Evolutionary conservation across 2,888 invertebrate genomes (phyloP).

Genomic region (Chloromyia formosa): DNA sequence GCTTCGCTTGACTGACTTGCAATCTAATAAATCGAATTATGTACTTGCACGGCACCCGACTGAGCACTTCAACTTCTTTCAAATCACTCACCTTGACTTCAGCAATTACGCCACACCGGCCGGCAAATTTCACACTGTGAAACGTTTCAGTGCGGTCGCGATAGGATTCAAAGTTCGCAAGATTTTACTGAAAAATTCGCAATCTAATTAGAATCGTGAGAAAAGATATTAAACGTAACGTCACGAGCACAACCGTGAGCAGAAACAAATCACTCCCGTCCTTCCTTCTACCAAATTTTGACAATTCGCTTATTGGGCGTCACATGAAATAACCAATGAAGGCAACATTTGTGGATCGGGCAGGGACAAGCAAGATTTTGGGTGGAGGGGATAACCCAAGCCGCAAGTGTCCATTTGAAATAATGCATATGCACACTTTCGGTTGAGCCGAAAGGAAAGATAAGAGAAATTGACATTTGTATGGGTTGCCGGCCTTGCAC

Average conservation of each 20-base stretch:
- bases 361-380: background rate
- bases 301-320: slow-evolving; percentile 5
- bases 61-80: background rate
- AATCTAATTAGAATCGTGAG: background rate
- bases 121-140: background rate
- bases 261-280: background rate
- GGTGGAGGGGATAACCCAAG: too few relatives aligned
- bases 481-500: too few relatives aligned
- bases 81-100: background rate
- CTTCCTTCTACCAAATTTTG: background rate
- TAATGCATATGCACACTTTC: too few relatives aligned
- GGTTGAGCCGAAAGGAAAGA: too few relatives aligned
- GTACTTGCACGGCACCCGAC: too few relatives aligned
- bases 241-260: background rate
- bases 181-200: background rate
- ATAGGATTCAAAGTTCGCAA: background rate
- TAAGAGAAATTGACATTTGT: too few relatives aligned
- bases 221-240: background rate
- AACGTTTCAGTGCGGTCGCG: background rate
- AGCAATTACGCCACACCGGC: background rate
- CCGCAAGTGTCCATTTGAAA: too few relatives aligned
- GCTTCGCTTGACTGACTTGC: too few relatives aligned
- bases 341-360: slow-evolving; percentile 1
- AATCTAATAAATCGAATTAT: too few relatives aligned
- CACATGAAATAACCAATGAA: background rate